Conservation (phyloP, 1,140 invertebrate species). For the Telenomus remus region DNA sequence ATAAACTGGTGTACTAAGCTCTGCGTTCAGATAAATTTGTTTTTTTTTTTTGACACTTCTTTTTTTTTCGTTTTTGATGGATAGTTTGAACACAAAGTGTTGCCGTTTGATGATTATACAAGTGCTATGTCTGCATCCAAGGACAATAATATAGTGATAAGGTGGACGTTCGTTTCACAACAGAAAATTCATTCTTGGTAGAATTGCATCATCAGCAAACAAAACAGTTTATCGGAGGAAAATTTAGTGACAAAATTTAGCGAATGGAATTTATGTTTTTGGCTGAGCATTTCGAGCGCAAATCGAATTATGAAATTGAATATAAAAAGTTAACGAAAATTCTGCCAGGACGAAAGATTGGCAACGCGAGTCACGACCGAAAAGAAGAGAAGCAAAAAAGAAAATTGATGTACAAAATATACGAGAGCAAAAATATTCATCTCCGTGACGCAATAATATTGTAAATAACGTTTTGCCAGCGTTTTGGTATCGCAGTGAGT, state of each 20-base stretch:
- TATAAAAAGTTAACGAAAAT: no score
- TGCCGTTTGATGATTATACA: slow-evolving; percentile 56
- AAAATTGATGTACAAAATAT: no score
- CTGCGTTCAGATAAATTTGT: slow-evolving; percentile 18
- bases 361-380: slow-evolving; percentile 14
- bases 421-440: neutral
- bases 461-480: slow-evolving; percentile 26
- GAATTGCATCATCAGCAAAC: neutral
- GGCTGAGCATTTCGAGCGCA: no score
- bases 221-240: no score
- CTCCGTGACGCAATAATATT: slow-evolving; percentile 15
- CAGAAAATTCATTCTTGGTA: slow-evolving; percentile 8
- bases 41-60: neutral
- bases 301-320: no score
- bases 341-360: slow-evolving; percentile 2
- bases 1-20: slow-evolving; percentile 38
- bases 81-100: slow-evolving; percentile 12
- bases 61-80: no score
- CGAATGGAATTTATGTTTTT: no score
- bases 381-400: no score
- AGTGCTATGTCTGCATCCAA: slow-evolving; percentile 74
- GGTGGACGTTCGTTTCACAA: slow-evolving; percentile 49
- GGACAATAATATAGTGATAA: slow-evolving; percentile 77
- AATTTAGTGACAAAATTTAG: no score
- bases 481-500: slow-evolving; percentile 16